phyloP scores from a whole-genome alignment of 2,888 invertebrate genomes.

The Rhamphomyia laevipes region DNA sequence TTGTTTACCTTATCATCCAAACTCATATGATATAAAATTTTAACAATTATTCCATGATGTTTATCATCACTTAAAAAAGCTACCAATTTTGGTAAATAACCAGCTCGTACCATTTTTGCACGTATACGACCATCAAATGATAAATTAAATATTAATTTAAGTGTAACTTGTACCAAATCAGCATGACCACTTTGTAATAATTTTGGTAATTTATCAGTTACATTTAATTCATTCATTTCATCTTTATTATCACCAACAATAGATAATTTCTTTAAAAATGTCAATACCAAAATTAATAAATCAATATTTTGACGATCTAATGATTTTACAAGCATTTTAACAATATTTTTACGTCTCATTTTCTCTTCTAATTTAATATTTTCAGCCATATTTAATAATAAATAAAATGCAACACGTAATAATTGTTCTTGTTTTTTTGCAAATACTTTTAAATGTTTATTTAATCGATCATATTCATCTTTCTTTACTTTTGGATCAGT shows the following conservation, averaged over 20 bases:
- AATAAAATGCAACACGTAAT: constrained; percentile 79
- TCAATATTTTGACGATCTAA: constrained; percentile 85
- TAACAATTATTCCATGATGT: constrained; percentile 65
- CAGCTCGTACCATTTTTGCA: constrained; percentile 79
- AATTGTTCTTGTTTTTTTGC: constrained; percentile 90
- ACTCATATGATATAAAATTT: constrained; percentile 84
- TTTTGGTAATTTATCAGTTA: constrained; percentile 73
- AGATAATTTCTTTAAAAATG: constrained; percentile 90
- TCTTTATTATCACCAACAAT: constrained; percentile 91
- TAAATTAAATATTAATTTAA: constrained; percentile 86
- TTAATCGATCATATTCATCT: constrained; percentile 67
- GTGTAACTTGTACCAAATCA: constrained; percentile 55
- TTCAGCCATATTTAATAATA: constrained; percentile 90
- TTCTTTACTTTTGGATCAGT: constrained; percentile 40
- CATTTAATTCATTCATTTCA: constrained; percentile 70
- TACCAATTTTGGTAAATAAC: constrained; percentile 80
- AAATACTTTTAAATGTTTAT: constrained; percentile 63
- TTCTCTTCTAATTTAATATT: constrained; percentile 93
- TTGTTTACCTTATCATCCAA: constrained; percentile 60
- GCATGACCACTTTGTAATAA: constrained; percentile 54
- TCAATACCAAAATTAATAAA: constrained; percentile 76
- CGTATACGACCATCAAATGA: constrained; percentile 85
- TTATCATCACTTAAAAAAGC: constrained; percentile 76
- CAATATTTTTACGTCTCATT: constrained; percentile 89
- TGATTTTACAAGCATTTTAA: constrained; percentile 74